Conservation (phyloP, 2,113 vertebrate genomes). For the Suncus etruscus region DNA sequence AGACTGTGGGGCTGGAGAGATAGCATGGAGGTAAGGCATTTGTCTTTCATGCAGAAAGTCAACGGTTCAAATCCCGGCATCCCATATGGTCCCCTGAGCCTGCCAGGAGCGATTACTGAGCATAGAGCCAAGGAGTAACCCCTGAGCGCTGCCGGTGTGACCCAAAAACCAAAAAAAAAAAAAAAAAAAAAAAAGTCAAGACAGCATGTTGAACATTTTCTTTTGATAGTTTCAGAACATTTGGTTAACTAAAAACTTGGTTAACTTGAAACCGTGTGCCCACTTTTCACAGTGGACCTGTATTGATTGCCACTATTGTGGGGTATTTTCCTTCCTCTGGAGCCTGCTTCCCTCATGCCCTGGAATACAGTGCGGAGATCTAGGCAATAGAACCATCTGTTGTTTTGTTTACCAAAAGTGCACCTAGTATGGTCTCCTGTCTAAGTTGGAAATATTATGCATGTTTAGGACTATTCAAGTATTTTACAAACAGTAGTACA, state of each 20-base stretch:
- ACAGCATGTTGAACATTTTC: constrained; percentile 88
- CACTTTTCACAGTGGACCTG: constrained; percentile 87
- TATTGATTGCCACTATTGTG: constrained; percentile 88
- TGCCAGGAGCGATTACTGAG: too few relatives aligned
- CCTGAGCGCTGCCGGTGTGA: too few relatives aligned
- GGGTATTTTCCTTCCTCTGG: constrained; percentile 86
- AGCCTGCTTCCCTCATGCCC: constrained; percentile 85
- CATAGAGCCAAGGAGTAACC: too few relatives aligned
- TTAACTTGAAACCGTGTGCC: constrained; percentile 89
- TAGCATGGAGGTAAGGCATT: too few relatives aligned
- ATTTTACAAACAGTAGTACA: constrained; percentile 92
- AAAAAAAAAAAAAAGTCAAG: constrained; percentile 88
- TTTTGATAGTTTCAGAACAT: constrained; percentile 87
- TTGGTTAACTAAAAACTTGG: constrained; percentile 79
- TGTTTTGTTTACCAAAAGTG: constrained; percentile 85
- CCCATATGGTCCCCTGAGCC: too few relatives aligned
- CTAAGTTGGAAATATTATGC: constrained; percentile 89
- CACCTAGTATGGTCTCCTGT: constrained; percentile 88
- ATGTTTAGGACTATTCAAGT: constrained; percentile 89
- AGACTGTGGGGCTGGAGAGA: too few relatives aligned
- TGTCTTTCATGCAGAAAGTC: too few relatives aligned
- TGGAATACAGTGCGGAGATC: constrained; percentile 87
- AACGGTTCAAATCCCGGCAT: too few relatives aligned
- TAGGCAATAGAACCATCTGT: constrained; percentile 85
- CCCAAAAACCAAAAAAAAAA: too few relatives aligned